Evolutionary conservation across 64 coral and sea anemone genomes (phyloP).

Genomic region (Dendrophyllia cribrosa): DNA sequence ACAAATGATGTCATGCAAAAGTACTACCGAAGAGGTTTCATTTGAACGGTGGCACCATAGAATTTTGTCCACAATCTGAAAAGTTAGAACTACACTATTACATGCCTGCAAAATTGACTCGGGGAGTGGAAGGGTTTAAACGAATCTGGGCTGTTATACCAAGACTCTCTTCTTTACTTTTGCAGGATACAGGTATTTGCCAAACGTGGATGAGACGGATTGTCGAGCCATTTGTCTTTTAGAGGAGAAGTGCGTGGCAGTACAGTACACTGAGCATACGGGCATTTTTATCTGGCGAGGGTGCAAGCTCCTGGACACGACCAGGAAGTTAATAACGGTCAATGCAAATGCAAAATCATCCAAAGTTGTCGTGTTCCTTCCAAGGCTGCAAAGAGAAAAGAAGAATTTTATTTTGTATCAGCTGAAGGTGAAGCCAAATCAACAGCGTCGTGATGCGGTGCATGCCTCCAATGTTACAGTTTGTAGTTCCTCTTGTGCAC

Average conservation of each 20-base stretch:
- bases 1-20: too few relatives aligned
- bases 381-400: slow-evolving; percentile 15
- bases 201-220: not conserved
- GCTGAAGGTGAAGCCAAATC: not conserved
- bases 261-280: not conserved
- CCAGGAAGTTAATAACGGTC: not conserved
- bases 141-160: too few relatives aligned
- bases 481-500: not conserved
- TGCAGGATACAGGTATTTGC: not conserved
- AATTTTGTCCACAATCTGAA: too few relatives aligned
- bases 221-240: not conserved
- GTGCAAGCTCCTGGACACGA: not conserved
- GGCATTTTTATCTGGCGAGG: not conserved
- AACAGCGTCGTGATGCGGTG: not conserved
- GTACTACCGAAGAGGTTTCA: too few relatives aligned
- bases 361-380: not conserved
- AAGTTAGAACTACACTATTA: too few relatives aligned
- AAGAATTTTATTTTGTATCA: not conserved
- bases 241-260: not conserved
- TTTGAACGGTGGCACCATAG: too few relatives aligned
- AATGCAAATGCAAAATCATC: not conserved
- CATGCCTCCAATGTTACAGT: not conserved
- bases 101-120: too few relatives aligned
- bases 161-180: not conserved
- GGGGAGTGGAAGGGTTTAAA: too few relatives aligned